phyloP scores from a whole-genome alignment of 2,113 vertebrate genomes.

The Orthonyx spaldingii region DNA sequence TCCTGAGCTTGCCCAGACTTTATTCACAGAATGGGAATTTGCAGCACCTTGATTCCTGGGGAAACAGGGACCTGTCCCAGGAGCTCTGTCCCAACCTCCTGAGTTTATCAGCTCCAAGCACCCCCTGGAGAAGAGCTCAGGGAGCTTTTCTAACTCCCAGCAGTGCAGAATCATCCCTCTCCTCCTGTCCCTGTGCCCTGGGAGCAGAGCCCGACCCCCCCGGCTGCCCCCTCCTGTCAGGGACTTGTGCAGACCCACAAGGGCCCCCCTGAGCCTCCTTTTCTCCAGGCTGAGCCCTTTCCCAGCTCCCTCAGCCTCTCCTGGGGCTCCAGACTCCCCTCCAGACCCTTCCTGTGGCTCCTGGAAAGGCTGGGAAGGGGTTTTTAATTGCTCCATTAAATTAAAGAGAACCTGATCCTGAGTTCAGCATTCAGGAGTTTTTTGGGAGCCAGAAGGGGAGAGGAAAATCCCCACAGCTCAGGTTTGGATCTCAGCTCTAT shows the following conservation, averaged over 20 bases:
- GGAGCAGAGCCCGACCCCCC: background rate
- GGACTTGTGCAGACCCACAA: background rate
- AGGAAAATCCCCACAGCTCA: background rate
- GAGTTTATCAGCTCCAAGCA: background rate
- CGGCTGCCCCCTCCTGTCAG: background rate
- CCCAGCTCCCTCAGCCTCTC: background rate
- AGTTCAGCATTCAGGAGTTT: background rate
- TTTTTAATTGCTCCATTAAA: background rate
- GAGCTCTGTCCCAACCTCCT: background rate
- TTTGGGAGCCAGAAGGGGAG: background rate
- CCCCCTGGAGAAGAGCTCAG: background rate
- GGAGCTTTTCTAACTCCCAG: background rate
- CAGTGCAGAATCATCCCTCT: background rate
- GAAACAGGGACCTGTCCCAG: background rate
- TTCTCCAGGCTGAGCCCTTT: background rate
- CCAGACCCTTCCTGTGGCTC: background rate
- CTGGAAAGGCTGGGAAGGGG: background rate
- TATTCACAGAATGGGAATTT: background rate
- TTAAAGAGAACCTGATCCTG: background rate
- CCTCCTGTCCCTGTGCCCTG: background rate
- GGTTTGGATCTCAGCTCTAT: background rate
- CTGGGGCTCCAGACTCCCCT: background rate
- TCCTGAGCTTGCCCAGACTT: background rate
- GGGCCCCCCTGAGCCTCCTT: background rate
- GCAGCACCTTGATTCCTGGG: background rate